Evolutionary conservation across 2,797 vertebrate species (phyloP).

Genomic region (Myioborus miniatus): DNA sequence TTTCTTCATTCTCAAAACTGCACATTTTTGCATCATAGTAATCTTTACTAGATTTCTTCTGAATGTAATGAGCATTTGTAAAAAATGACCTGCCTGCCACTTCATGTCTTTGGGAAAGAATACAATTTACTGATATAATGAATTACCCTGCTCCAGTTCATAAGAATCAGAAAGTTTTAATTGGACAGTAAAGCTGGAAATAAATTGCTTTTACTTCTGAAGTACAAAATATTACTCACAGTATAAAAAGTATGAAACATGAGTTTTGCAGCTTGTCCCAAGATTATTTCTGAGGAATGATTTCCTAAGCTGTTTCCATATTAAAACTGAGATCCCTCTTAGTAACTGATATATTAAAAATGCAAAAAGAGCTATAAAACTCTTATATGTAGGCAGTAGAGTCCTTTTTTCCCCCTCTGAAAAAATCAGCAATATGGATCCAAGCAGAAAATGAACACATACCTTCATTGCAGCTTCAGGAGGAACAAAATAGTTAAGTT

Average conservation of each 20-base stretch:
- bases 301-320: not conserved
- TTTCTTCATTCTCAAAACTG: not conserved
- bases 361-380: slow-evolving; percentile 14
- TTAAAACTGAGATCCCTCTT: not conserved
- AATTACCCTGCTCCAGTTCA: not conserved
- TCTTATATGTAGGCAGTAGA: not conserved
- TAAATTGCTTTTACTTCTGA: not conserved
- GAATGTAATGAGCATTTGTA: not conserved
- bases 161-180: not conserved
- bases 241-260: slow-evolving; percentile 2
- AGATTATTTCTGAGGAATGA: not conserved
- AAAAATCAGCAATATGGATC: not conserved
- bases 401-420: not conserved
- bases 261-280: not conserved
- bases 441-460: not conserved
- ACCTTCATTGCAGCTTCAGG: not conserved
- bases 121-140: not conserved
- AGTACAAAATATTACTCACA: not conserved
- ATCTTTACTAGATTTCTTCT: not conserved
- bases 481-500: not conserved
- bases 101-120: not conserved
- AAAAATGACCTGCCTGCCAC: not conserved
- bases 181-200: not conserved
- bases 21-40: not conserved
- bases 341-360: slow-evolving; percentile 26